Percentiles rank a stretch among this genome's conserved stretches.
These are phyloP conservation scores for Eptesicus fuscus DNA, from an alignment of 2,113 vertebrate genomes.

Conservation along the genomic window DNA sequence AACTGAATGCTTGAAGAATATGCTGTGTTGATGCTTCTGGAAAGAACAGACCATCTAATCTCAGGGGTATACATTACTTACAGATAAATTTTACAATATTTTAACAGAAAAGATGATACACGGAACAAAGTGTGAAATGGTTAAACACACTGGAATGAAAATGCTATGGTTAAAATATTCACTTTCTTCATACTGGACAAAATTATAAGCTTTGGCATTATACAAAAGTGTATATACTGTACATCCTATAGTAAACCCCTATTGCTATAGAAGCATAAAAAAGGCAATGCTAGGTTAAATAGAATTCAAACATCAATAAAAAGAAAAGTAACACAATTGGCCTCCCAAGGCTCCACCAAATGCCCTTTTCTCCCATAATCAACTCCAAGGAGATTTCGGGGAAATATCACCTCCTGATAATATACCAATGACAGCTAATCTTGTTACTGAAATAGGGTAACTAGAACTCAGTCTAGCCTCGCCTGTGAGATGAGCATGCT, in stretches of 20 bases:
- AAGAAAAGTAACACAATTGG: neutral
- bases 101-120: neutral
- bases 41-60: neutral
- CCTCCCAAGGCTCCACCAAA: neutral
- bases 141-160: neutral
- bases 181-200: neutral
- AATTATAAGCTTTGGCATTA: neutral
- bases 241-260: neutral
- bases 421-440: neutral
- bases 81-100: neutral
- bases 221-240: neutral
- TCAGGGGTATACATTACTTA: neutral
- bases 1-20: neutral
- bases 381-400: neutral
- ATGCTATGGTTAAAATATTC: neutral
- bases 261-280: neutral
- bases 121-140: neutral
- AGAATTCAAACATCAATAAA: neutral
- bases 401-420: neutral
- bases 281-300: neutral
- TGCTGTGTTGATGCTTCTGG: neutral
- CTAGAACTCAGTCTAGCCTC: constrained; percentile 8
- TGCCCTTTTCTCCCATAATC: neutral
- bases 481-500: neutral
- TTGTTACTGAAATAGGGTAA: neutral